Base-by-base conservation (phyloP, 1,140 invertebrate species). In the Hesperophylax magnus region DNA sequence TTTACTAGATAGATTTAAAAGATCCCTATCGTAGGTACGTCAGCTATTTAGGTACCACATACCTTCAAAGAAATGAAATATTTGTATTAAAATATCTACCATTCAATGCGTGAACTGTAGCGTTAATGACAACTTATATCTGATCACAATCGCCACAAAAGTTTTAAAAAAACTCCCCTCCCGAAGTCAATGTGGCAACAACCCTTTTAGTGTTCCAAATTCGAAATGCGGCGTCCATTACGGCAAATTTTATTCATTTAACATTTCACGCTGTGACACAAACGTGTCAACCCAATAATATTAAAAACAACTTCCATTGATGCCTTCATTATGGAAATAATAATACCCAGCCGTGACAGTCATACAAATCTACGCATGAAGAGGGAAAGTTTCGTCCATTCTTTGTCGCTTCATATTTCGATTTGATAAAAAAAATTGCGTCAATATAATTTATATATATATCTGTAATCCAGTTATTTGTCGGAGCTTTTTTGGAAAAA, bases 201-300 rank as follows among this genome's bases (percentile, higher is more conserved):
- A 81, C 81, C 81, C 77, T 82, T 76, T 78, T n/a, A 47, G 56
- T 69, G 71, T 79, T 71, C 56, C 53, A 72, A 79, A 82, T 79
- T 82, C 20, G 76, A 82, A 78, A 82, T 63, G 80, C 80, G 80
- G 80, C 81, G 27, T 78, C 81, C 77, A 79, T 82, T 77, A 79
- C 79, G 34, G 72, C 60, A 27, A 27, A 71, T 72, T 79, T 80
- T 80, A 82, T 82, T 82, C 81, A 82, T 82, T 65, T 77, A 78
- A 80, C 81, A 80, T 82, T 82, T 82, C 81, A 80, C 78, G 81
- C 81, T 71, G 81, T 22, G 81, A 80, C 61, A 82, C 80, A 82
- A 82, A 82, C 67, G 69, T 79, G 81, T 82, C 81, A 79, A 78
- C 67, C 65, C 78, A 76, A 78, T 71, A 47, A 47, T 47, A 79